Evolutionary conservation across 1,140 invertebrate genomes (phyloP).

Genomic region (Steinernema feltiae): DNA sequence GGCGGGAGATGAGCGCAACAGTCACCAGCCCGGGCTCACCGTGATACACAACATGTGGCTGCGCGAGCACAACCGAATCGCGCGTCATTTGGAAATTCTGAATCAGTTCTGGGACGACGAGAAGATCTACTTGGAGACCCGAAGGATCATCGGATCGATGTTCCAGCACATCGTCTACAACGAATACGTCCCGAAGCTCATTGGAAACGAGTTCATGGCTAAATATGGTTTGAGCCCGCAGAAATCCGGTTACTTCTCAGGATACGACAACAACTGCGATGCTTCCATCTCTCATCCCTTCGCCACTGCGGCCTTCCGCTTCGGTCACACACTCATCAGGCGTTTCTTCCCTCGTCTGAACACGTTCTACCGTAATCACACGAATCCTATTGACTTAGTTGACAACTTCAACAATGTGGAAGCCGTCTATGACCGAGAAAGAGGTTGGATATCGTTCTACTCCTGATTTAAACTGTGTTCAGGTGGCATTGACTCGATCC

Average conservation of each 20-base stretch:
- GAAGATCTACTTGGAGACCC: conserved; percentile 64
- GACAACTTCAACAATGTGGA: conserved; percentile 44
- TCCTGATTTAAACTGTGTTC: neutral
- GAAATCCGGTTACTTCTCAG: conserved; percentile 41
- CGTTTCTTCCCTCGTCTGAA: conserved; percentile 51
- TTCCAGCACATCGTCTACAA: conserved; percentile 80
- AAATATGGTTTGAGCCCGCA: conserved; percentile 41
- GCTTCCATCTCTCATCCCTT: conserved; percentile 56
- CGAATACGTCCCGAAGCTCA: conserved; percentile 75
- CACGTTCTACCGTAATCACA: conserved; percentile 40
- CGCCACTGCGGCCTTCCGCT: conserved; percentile 62
- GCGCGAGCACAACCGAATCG: conserved; percentile 73
- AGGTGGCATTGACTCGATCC: conserved; percentile 36
- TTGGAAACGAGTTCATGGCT: conserved; percentile 78
- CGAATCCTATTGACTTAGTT: conserved; percentile 50
- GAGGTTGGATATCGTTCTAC: conserved; percentile 23
- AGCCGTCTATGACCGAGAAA: conserved; percentile 41
- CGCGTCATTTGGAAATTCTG: conserved; percentile 67
- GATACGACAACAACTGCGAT: conserved; percentile 54
- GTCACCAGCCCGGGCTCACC: conserved; percentile 77
- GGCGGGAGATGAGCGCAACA: conserved; percentile 81
- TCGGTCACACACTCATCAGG: conserved; percentile 65
- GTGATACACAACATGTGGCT: conserved; percentile 66
- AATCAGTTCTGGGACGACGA: conserved; percentile 61
- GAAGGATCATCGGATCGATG: conserved; percentile 74